Evolutionary conservation across 1,140 invertebrate genomes (phyloP).

Genomic region (Leptinotarsa defecta): DNA sequence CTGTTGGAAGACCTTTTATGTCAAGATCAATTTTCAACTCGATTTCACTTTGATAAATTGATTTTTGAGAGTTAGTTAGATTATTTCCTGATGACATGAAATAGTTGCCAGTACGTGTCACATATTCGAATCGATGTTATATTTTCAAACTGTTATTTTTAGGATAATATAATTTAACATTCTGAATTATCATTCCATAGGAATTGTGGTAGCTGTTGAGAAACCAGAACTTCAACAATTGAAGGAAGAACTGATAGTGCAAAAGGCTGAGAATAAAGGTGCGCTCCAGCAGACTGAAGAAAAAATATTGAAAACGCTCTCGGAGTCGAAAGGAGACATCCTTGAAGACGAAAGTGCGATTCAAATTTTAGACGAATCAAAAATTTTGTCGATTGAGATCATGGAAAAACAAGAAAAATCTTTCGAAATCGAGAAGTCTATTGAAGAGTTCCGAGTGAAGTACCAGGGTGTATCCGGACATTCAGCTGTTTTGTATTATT

Average conservation of each 20-base stretch:
- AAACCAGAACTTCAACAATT: slow-evolving; percentile 88
- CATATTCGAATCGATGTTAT: too few species aligned
- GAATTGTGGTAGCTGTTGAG: slow-evolving; percentile 90
- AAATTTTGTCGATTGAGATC: slow-evolving; percentile 81
- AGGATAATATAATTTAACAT: too few species aligned
- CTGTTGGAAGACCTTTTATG: too few species aligned
- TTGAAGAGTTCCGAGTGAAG: slow-evolving; percentile 80
- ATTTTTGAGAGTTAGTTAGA: too few species aligned
- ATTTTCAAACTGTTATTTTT: too few species aligned
- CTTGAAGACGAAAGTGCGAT: slow-evolving; percentile 91
- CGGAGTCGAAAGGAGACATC: slow-evolving; percentile 85
- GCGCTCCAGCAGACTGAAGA: slow-evolving; percentile 87
- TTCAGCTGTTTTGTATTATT: slow-evolving; percentile 88
- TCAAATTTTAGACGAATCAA: slow-evolving; percentile 84
- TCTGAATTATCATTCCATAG: slow-evolving; percentile 47
- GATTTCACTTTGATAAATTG: too few species aligned
- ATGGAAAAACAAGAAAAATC: slow-evolving; percentile 78
- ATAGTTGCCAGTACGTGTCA: too few species aligned
- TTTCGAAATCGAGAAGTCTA: slow-evolving; percentile 62
- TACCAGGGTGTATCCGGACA: slow-evolving; percentile 86
- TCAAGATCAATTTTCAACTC: too few species aligned
- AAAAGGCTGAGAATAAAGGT: slow-evolving; percentile 83
- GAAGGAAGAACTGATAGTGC: slow-evolving; percentile 81
- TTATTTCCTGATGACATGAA: too few species aligned
- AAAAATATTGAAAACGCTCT: slow-evolving; percentile 85